Conservation (phyloP, 53 echinoderm and acorn worm species). For the Pentamera pediparva region DNA sequence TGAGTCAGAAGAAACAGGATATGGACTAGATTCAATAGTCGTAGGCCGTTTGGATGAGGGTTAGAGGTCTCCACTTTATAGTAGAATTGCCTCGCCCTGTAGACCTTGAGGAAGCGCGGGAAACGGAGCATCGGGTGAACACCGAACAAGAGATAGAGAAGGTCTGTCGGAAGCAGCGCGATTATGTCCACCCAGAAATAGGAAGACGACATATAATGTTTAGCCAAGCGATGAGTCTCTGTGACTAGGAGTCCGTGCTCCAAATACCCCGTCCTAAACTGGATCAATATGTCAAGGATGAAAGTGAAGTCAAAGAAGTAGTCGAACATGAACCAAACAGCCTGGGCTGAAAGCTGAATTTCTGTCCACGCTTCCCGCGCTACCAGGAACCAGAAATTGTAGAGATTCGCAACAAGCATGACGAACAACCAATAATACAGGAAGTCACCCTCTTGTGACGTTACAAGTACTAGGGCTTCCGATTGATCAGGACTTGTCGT, state of each 20-base stretch:
- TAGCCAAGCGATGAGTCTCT: constrained; percentile 49
- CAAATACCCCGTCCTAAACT: constrained; percentile 66
- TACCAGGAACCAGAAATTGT: constrained; percentile 85
- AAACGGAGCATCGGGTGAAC: constrained; percentile 56
- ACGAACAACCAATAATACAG: constrained; percentile 75
- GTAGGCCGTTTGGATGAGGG: constrained; percentile 61
- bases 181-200: constrained; percentile 53
- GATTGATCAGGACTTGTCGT: neutral
- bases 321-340: constrained; percentile 74
- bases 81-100: constrained; percentile 53
- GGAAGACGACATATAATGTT: constrained; percentile 53
- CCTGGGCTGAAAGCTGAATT: constrained; percentile 43
- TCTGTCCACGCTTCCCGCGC: constrained; percentile 89
- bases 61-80: constrained; percentile 60
- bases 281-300: constrained; percentile 71
- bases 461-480: neutral
- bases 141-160: constrained; percentile 57
- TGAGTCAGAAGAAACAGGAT: constrained; percentile 68
- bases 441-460: constrained; percentile 64
- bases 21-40: constrained; percentile 65
- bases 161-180: constrained; percentile 65
- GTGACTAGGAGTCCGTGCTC: constrained; percentile 69
- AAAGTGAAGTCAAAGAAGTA: constrained; percentile 81
- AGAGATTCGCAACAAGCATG: constrained; percentile 58
- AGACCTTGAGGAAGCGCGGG: constrained; percentile 70